phyloP scores from a whole-genome alignment of 2,888 invertebrate species.

The Drosophila ustulata region DNA sequence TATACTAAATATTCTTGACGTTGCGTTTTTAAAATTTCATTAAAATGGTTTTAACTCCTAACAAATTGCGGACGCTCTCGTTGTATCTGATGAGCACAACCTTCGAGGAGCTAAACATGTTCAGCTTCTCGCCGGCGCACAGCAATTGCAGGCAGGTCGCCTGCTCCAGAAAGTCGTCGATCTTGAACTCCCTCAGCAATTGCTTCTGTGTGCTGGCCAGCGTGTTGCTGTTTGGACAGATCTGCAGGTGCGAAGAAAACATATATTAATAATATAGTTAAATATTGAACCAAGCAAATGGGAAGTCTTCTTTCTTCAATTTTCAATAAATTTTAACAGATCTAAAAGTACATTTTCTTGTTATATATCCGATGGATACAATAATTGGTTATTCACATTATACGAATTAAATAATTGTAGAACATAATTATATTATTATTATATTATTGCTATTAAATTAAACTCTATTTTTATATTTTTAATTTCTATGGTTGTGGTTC shows the following conservation, averaged over 20 bases:
- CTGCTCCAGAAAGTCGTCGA: constrained; percentile 92
- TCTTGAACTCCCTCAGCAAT: constrained; percentile 89
- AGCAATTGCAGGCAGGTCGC: constrained; percentile 92
- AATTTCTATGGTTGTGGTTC: too few relatives aligned
- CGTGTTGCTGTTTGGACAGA: constrained; percentile 82
- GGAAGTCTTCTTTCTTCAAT: too few relatives aligned
- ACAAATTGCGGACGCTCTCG: constrained; percentile 92
- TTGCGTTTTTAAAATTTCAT: constrained; percentile 87
- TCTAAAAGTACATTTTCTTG: too few relatives aligned
- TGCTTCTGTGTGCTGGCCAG: constrained; percentile 73
- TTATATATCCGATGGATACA: too few relatives aligned
- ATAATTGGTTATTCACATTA: too few relatives aligned
- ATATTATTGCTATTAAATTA: too few relatives aligned
- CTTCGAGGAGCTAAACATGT: constrained; percentile 90
- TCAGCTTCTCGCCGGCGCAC: constrained; percentile 92
- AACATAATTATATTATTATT: too few relatives aligned
- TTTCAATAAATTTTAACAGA: too few relatives aligned
- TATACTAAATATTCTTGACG: constrained; percentile 24
- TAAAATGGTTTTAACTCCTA: constrained; percentile 92
- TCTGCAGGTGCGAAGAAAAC: constrained; percentile 65
- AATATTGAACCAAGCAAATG: too few relatives aligned
- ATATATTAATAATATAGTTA: constrained; percentile 83
- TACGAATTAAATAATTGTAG: too few relatives aligned
- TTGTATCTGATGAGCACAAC: constrained; percentile 93
- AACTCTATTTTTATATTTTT: too few relatives aligned